Conservation (phyloP, 2,888 invertebrate genomes). For the Enoplolaimus lenunculus region DNA sequence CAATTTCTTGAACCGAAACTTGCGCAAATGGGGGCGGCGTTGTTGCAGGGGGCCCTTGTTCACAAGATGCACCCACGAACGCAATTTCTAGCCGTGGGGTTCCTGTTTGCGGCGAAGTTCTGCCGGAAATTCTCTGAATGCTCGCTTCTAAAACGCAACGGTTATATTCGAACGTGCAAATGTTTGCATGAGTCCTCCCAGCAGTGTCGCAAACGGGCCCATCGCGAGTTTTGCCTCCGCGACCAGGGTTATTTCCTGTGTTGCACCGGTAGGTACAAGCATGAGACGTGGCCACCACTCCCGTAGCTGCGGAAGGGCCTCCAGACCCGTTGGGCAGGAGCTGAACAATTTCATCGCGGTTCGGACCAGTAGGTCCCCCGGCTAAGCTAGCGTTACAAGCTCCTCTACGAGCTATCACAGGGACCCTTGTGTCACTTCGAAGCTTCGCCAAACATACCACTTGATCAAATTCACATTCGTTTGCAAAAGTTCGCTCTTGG, state of each 20-base stretch:
- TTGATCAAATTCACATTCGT: constrained; percentile 14
- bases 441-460: constrained; percentile 4
- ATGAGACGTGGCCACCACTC: not conserved
- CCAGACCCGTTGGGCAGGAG: constrained; percentile 2
- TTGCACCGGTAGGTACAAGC: constrained; percentile 3
- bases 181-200: constrained; percentile 14
- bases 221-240: not conserved
- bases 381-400: not conserved
- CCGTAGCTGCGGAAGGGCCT: no score
- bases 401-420: not conserved
- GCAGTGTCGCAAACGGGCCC: constrained; percentile 11
- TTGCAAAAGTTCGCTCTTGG: not conserved
- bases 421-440: not conserved
- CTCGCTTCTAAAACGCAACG: not conserved
- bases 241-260: not conserved
- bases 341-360: not conserved
- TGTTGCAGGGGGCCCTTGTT: not conserved
- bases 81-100: not conserved
- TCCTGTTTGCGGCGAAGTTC: no score
- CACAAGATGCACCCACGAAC: constrained; percentile 8
- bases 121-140: no score
- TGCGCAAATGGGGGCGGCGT: not conserved
- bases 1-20: not conserved
- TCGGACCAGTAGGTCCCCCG: no score
- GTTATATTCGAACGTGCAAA: constrained; percentile 12